These are phyloP conservation scores for Urocynchramus pylzowi DNA, from an alignment of 2,113 vertebrate species.

Conservation along the genomic window DNA sequence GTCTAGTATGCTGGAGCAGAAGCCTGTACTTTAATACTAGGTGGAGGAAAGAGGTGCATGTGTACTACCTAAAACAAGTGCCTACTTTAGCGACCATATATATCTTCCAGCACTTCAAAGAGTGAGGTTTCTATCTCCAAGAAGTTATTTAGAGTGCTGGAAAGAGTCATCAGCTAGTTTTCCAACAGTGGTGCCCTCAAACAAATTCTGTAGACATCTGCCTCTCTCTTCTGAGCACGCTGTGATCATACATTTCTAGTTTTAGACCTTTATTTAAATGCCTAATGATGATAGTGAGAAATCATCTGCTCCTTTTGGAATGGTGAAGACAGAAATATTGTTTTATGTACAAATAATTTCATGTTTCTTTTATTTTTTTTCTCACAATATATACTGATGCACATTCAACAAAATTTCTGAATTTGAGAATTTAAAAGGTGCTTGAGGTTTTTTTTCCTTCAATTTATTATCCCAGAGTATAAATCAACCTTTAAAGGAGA, in stretches of 20 bases:
- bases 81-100: background rate
- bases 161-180: background rate
- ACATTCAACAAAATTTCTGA: background rate
- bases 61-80: background rate
- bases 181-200: background rate
- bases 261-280: background rate
- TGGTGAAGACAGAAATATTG: background rate
- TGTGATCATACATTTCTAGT: background rate
- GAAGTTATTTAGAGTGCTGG: background rate
- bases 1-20: background rate
- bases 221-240: background rate
- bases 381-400: background rate
- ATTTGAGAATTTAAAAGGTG: background rate
- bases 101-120: background rate
- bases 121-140: background rate
- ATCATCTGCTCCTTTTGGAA: background rate
- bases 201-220: background rate
- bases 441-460: background rate
- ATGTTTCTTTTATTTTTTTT: background rate
- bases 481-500: background rate
- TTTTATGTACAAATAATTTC: background rate
- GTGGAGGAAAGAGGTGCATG: background rate
- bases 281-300: background rate
- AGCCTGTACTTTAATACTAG: background rate
- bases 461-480: background rate